These are phyloP conservation scores for Monomorium pharaonis DNA, from an alignment of 1,140 invertebrate genomes.

Conservation along the genomic window DNA sequence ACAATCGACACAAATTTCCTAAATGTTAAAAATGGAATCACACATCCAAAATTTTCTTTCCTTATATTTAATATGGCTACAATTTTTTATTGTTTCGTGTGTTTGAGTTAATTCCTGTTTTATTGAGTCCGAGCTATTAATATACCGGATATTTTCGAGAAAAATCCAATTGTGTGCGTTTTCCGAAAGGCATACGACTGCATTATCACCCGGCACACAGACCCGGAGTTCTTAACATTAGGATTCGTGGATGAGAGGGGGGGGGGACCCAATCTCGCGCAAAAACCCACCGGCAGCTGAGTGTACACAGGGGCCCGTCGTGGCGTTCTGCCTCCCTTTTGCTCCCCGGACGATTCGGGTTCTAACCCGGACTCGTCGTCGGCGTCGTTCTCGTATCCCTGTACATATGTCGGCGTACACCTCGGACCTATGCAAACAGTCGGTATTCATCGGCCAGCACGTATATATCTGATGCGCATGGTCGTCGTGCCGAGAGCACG, in stretches of 20 bases:
- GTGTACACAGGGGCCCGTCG: slow-evolving; percentile 68
- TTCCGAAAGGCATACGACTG: background rate
- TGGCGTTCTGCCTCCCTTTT: slow-evolving; percentile 40
- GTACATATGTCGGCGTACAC: slow-evolving; percentile 63
- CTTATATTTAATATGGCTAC: background rate
- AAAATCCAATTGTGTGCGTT: background rate
- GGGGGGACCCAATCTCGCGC: slow-evolving; percentile 39
- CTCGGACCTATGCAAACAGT: slow-evolving; percentile 81
- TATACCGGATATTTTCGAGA: background rate
- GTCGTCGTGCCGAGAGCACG: slow-evolving; percentile 15
- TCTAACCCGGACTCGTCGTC: slow-evolving; percentile 17
- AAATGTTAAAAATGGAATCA: background rate
- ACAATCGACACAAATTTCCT: background rate
- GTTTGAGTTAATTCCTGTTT: background rate
- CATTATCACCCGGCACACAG: background rate
- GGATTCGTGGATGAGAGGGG: slow-evolving; percentile 16
- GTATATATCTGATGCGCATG: slow-evolving; percentile 59
- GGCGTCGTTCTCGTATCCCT: slow-evolving; percentile 56
- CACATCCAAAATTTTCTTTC: background rate
- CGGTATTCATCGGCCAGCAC: slow-evolving; percentile 78
- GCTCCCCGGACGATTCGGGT: slow-evolving; percentile 46
- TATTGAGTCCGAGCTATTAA: background rate
- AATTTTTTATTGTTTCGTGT: background rate
- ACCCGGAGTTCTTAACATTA: background rate
- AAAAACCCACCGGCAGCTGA: slow-evolving; percentile 77